Evolutionary conservation across 2,113 vertebrate genomes (phyloP).

Genomic region (Elanus axillaris): DNA sequence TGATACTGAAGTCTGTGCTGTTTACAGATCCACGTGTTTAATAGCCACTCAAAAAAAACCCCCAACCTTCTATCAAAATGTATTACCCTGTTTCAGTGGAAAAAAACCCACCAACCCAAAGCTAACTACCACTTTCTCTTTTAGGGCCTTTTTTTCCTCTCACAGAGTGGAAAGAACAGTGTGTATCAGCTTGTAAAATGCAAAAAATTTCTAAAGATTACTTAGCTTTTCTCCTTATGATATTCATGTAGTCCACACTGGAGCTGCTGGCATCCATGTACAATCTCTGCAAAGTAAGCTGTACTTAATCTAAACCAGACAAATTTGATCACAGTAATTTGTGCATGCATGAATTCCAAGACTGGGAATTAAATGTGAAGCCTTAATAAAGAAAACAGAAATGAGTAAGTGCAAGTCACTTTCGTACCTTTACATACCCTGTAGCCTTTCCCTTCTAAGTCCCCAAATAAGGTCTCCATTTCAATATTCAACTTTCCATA

Average conservation of each 20-base stretch:
- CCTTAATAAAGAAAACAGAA: neutral
- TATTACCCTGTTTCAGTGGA: neutral
- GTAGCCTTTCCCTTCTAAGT: neutral
- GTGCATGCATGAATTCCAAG: neutral
- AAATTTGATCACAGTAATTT: neutral
- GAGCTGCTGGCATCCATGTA: neutral
- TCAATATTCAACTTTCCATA: neutral
- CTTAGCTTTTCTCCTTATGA: neutral
- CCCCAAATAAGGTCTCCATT: neutral
- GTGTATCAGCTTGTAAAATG: neutral
- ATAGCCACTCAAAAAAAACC: neutral
- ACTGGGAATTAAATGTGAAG: neutral
- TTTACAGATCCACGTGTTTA: neutral
- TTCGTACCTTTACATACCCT: neutral
- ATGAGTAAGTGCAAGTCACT: neutral
- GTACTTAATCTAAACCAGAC: neutral
- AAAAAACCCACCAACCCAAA: neutral
- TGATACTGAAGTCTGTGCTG: neutral
- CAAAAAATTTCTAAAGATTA: neutral
- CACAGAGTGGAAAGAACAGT: neutral
- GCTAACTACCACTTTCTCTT: neutral
- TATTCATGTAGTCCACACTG: fast-evolving
- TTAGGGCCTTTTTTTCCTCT: neutral
- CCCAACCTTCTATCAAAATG: neutral
- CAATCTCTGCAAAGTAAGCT: neutral